Evolutionary conservation across 2,113 vertebrate genomes (phyloP).

Genomic region (Edolisoma coerulescens): DNA sequence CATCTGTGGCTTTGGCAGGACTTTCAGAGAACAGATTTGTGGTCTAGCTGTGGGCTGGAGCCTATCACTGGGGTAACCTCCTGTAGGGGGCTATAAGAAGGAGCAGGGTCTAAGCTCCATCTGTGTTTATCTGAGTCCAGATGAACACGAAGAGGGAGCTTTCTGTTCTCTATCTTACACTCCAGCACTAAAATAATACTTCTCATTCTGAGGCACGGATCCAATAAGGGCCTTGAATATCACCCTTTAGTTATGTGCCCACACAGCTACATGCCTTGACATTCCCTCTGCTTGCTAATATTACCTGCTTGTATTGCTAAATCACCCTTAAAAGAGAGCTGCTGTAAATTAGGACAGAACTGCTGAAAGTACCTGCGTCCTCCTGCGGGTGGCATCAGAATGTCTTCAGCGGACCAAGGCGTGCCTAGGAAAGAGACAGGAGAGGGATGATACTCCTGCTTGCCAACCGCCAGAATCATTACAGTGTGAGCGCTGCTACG

Average conservation of each 20-base stretch:
- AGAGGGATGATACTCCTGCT: not conserved
- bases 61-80: not conserved
- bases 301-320: not conserved
- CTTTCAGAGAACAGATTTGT: not conserved
- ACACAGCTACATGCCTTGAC: not conserved
- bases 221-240: constrained; percentile 10
- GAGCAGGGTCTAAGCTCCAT: not conserved
- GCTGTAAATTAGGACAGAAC: not conserved
- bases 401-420: not conserved
- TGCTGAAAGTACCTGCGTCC: not conserved
- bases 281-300: constrained; percentile 18
- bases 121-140: constrained; percentile 6
- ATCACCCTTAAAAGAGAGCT: not conserved
- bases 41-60: not conserved
- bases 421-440: not conserved
- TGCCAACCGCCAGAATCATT: not conserved
- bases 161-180: not conserved
- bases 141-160: constrained; percentile 18
- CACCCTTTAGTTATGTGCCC: constrained; percentile 10
- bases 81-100: not conserved
- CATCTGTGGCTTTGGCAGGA: not conserved
- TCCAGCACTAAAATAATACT: not conserved
- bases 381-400: constrained; percentile 71
- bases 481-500: not conserved
- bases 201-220: not conserved